Evolutionary conservation across 2,797 vertebrate genomes (phyloP), one percentile per base, ranked within the genome.

Genomic region (Pterois miles): DNA sequence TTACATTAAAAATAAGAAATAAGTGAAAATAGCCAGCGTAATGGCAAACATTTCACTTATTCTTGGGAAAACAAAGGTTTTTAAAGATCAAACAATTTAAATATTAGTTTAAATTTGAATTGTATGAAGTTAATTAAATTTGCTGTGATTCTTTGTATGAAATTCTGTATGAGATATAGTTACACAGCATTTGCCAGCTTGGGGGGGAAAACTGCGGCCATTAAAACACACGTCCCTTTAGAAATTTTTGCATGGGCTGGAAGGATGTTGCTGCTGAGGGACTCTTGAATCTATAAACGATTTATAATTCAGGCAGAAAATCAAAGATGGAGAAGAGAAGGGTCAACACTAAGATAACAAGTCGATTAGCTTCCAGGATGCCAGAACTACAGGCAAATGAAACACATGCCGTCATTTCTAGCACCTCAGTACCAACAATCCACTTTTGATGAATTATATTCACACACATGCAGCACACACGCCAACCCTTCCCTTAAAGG

Each of bases 251-350:
- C 25, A 70, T 8, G 22, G 52, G 18, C 25, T 67, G 29, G 14
- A 59, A 38, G 54, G n/a, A 34, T 20, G 46, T 34, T 50, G 76
- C 58, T 53, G 63, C 59, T 38, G 33, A 64, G 66, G 58, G 74
- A 60, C 63, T 54, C 40, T 3, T 3, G 59, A 50, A 72, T 76
- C 69, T 63, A 33, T n/a, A 46, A 82, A 77, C 43, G 38, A 82
- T 88, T 81, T 73, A 88, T 87, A 88, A 83, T 83, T 83, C 53
- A 84, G 85, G 78, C 71, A 52, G 77, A 76, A 84, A 89, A 89
- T 82, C 83, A 81, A 85, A 74, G 74, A 71, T 59, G 36, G 58
- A 86, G 74, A 89, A 88, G 73, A 72, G 74, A 81, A 38, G 48
- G 74, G 84, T 87, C 86, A 81, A 59, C 56, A 20, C 62, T 23